Base-by-base conservation (phyloP, 1,140 invertebrate species). In the Drosophila albomicans region DNA sequence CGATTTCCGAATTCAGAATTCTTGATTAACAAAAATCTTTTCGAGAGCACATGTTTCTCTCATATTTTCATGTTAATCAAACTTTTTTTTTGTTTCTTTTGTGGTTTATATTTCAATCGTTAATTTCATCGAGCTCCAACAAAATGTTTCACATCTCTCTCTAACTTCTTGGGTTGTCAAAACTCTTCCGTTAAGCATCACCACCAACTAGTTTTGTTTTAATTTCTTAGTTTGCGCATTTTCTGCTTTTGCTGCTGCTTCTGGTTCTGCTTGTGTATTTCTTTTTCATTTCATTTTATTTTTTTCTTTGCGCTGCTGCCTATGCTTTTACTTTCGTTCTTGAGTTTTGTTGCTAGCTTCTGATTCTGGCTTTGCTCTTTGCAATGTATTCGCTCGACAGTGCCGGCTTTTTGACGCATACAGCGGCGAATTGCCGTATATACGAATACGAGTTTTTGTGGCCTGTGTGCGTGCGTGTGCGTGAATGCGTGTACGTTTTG, bases 381-480 rank as follows among this genome's bases (percentile, higher is more conserved):
- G 67, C 67, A 72, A 68, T 68, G 64, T 61, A 65, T 64, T 77
- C 78, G 84, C 75, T 68, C 54, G 75, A 49, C 82, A 75, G 81
- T 88, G 84, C 84, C 84, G 84, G 84, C 84, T 88, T 88, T 88
- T 87, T 61, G 35, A 88, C 84, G 67, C 84, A 88, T 79, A 75
- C 63, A 82, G 41, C 68, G 67, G 69, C 62, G 59, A 71, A 75
- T 76, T 71, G 32, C 13, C 28, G 20, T 68, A 52, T 46, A 28
- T 41, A 41, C 35, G 35, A 38, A 10, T 38, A 10, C 35, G 8
- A 38, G 35, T 38, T 7, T 10, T 3, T 38, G 7, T 38, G 35
- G 3, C 7, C 7, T 38, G 35, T 38, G 8, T 38, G 32, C 7
- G 32, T 49, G 38, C 45, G 59, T 49, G 5, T 46, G 46, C 20